Evolutionary conservation across 2,888 invertebrate genomes (phyloP), one percentile per base, ranked within the genome.

Genomic region (Schrankia costaestrigalis): DNA sequence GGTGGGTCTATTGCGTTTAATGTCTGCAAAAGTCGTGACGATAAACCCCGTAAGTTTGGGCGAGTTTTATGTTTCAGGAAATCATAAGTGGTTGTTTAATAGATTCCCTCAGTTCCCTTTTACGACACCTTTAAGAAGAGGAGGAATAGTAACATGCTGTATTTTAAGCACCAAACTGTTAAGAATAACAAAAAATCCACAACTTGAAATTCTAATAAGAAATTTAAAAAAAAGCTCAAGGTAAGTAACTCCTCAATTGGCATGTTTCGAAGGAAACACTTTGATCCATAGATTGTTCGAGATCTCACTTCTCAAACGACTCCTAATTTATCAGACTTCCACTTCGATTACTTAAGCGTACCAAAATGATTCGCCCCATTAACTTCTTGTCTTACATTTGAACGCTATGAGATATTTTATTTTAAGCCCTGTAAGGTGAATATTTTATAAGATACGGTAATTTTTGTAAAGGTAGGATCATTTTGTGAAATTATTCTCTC

Each of bases 341-440:
- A 76, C 72, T 73, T 66, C 70, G 73, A 74, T 76, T 77, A 63
- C 64, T 76, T 68, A 64, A 75, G 68, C 74, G 69, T 66, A 69
- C 58, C 57, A 61, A 73, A 81, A 80, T 82, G 81, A 82, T 74
- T 53, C 76, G 69, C 57, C 46, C 80, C 82, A 83, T 83, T 83
- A 75, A 77, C 63, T 71, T 67, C 62, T 59, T 65, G 68, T 61
- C 64, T 71, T 67, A 69, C 67, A 71, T 67, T 72, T 65, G 56
- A 67, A 61, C 52, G 56, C 50, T 32, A 43, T 39, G 45, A 46
- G 56, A 59, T 57, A 63, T 63, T 65, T 62, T 63, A 69, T 63
- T 57, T 59, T 46, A 60, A 60, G 27, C 17, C 13, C 33, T 31
- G 19, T 11, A 31, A 44, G 26, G 34, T 38, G 52, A 46, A 55